phyloP scores from a whole-genome alignment of 1,140 invertebrate genomes.

The Leptinotarsa defecta region DNA sequence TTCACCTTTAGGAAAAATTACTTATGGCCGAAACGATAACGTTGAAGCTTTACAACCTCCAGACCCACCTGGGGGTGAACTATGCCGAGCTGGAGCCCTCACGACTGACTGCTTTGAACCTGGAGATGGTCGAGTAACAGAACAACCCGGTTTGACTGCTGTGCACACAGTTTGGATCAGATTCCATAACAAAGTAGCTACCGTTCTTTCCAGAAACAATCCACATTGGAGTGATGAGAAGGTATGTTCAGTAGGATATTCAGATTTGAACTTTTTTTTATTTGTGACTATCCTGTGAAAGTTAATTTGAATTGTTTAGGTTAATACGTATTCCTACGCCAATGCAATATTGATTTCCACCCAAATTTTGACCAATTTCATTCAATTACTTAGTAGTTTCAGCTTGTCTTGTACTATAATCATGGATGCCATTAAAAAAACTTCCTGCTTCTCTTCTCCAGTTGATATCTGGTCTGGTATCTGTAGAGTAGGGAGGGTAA shows the following conservation, averaged over 20 bases:
- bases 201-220: constrained; percentile 76
- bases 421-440: too few relatives aligned
- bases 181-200: constrained; percentile 88
- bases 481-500: too few relatives aligned
- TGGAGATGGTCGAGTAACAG: constrained; percentile 81
- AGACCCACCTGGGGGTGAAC: constrained; percentile 58
- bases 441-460: too few relatives aligned
- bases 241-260: constrained; percentile 28
- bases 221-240: constrained; percentile 86
- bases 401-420: too few relatives aligned
- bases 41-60: constrained; percentile 61
- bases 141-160: constrained; percentile 84
- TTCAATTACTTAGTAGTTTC: too few relatives aligned
- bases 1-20: constrained; percentile 62
- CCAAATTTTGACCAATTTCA: too few relatives aligned
- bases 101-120: constrained; percentile 72
- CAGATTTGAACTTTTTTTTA: background rate
- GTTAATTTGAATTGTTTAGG: too few relatives aligned
- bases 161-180: constrained; percentile 88
- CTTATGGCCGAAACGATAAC: constrained; percentile 66
- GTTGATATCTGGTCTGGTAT: too few relatives aligned
- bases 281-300: too few relatives aligned
- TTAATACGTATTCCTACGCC: too few relatives aligned
- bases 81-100: constrained; percentile 70
- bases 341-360: too few relatives aligned